Base-by-base conservation (phyloP, 92 coral and sea anemone genomes). In the Palythoa grandis region DNA sequence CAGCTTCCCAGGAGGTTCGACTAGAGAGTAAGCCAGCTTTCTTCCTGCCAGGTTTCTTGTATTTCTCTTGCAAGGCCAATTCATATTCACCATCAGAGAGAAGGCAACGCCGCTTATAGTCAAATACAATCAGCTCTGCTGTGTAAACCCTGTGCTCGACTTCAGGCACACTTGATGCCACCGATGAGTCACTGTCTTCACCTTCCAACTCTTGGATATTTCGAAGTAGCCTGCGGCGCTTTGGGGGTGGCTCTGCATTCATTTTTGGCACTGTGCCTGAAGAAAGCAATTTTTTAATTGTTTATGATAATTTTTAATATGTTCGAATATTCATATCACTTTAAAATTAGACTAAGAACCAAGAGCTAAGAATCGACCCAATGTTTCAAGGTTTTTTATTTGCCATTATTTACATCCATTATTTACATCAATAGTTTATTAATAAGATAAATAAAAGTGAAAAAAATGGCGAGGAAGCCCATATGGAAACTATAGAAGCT, bases 21-120 rank as follows among this genome's bases (percentile, higher is more conserved):
- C 91, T 94, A n/a, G 98, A 92, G 72, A 94, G 88, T 23, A 94
- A 58, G 7, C 98, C 98, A 4, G 22, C 60, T 82, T 93, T 89
- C 85, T 94, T 94, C 66, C 98, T 88, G 10, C 95, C 95, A 2
- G 98, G 98, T 43, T 86, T 88, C 78, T 94, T 94, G 93, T 87
- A 86, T 83, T 95, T 95, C 82, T 96, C 98, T 74, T 91, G 95
- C 76, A 96, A 89, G 20, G 96, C 98, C 53, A 96, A 87, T 77
- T 96, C 99, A 68, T 96, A 96, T 67, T 95, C 95, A 2, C 99
- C 99, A 56, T 96, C 99, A 29, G 96, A 90, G 76, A 96, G 91
- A 74, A 96, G 88, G 77, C 98, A 94, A 75, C 93, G 94, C 65
- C 95, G 92, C 78, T 96, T 92, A 73, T 91, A 93, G 67, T 95